Evolutionary conservation across 2,797 vertebrate genomes (phyloP), one percentile per base, ranked within the genome.

Genomic region (Galagoides demidoff): DNA sequence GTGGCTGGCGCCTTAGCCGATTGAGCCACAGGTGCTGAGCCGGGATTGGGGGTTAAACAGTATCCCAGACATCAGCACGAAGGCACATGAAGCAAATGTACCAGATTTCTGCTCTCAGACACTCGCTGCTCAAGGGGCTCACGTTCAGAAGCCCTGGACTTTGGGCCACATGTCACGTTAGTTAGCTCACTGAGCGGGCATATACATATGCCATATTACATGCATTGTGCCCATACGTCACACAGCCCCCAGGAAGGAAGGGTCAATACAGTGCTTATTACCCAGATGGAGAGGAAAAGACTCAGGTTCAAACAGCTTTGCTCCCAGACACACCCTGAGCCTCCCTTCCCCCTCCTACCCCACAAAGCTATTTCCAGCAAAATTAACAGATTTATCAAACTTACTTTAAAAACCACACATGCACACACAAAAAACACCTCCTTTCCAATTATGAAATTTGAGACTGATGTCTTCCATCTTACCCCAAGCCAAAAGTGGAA

Each of bases 211-310:
- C 14, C 5, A 34, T 1, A 25, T 19, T 17, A 19, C 31, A 52
- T 13, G 20, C 19, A 37, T 68, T 2, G 14, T 34, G 22, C n/a
- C 7, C 29, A 12, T 20, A 13, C 3, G 17, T 10, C 25, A 19
- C 68, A 49, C 63, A 2, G 10, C 31, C 23, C 31, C 13, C 5
- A 2, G 1, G 16, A 37, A 74, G 88, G 0, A 39, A 27, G 31
- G 2, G 1, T 1, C 7, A 27, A 1, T 0, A 20, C 11, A 19
- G 4, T 0, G 14, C 70, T 25, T 8, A 55, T 20, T 49, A 68
- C 57, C 34, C 63, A 82, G 52, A 55, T 5, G 43, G 77, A 27
- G 34, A 84, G 43, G 77, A 27, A 34, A 34, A 84, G n/a, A 43
- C 68, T 14, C n/a, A 74, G 37, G 59, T 12, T 25, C 23, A 10